Evolutionary conservation across 2,113 vertebrate genomes (phyloP).

Genomic region (Apistogramma diplotaenia): DNA sequence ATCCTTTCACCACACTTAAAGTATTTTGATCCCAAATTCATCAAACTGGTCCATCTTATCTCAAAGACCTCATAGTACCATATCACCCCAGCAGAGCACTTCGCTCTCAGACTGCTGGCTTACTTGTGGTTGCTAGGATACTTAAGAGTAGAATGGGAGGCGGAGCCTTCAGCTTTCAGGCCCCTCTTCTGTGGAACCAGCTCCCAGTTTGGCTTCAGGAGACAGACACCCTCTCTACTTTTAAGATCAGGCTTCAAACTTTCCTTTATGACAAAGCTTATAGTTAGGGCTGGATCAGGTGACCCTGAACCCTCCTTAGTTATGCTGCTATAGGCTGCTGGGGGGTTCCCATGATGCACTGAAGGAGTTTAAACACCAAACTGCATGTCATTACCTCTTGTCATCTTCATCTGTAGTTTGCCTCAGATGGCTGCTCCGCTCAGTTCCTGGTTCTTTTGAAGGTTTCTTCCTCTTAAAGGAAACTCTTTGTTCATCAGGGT

Average conservation of each 20-base stretch:
- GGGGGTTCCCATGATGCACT: neutral
- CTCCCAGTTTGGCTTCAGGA: neutral
- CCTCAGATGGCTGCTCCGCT: neutral
- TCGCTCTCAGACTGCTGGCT: accelerated
- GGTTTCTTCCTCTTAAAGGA: neutral
- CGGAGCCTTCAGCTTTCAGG: neutral
- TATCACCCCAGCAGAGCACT: neutral
- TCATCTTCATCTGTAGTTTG: neutral
- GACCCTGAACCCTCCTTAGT: neutral
- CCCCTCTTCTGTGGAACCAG: neutral
- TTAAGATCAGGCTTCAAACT: neutral
- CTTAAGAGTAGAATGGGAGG: neutral
- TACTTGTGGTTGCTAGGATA: neutral
- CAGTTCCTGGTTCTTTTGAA: neutral
- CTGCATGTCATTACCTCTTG: neutral
- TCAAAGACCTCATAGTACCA: neutral
- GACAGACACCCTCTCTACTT: neutral
- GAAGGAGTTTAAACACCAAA: neutral
- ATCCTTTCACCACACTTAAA: neutral
- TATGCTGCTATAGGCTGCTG: neutral
- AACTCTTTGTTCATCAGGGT: neutral
- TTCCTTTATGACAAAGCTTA: neutral
- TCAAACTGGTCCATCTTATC: neutral
- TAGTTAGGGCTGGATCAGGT: neutral
- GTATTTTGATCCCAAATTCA: no score